A percentile compares a stretch with the other conserved stretches of the same genome.
These are phyloP conservation scores for Nothobranchius furzeri DNA, from an alignment of 2,113 vertebrate species.

Conservation along the genomic window DNA sequence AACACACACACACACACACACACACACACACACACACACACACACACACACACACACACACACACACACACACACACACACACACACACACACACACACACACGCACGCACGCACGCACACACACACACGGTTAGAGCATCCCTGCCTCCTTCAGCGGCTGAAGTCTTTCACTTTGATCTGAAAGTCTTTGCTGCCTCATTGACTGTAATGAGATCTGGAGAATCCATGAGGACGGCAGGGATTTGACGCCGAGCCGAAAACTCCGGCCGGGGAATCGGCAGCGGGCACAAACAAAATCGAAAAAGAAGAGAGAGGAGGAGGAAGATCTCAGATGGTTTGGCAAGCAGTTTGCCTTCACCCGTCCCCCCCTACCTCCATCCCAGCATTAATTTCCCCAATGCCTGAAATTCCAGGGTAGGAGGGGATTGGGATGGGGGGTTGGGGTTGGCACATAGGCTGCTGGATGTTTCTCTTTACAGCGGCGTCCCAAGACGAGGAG, in stretches of 20 bases:
- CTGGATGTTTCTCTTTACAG: slow-evolving; percentile 69
- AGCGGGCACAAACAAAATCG: slow-evolving; percentile 77
- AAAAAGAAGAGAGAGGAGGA: slow-evolving; percentile 59
- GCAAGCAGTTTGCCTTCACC: slow-evolving; percentile 70
- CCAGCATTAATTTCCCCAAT: slow-evolving; percentile 77
- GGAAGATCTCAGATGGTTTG: slow-evolving; percentile 79
- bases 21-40: too few species aligned
- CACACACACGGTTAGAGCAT: background rate
- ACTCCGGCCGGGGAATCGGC: slow-evolving; percentile 70
- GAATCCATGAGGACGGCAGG: slow-evolving; percentile 76
- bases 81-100: too few species aligned
- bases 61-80: too few species aligned
- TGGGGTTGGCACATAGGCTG: slow-evolving; percentile 59
- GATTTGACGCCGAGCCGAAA: slow-evolving; percentile 76
- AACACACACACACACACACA: too few species aligned
- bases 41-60: slow-evolving; percentile 35
- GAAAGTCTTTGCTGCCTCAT: slow-evolving; percentile 79
- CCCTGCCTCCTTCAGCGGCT: slow-evolving; percentile 51
- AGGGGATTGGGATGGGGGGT: slow-evolving; percentile 28
- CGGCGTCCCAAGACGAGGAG: slow-evolving; percentile 57
- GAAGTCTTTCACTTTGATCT: slow-evolving; percentile 78
- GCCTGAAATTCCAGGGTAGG: slow-evolving; percentile 73
- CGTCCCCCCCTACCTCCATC: slow-evolving; percentile 50
- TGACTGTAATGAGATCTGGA: slow-evolving; percentile 82
- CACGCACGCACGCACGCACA: too few species aligned